A percentile compares a stretch with the other conserved stretches of the same genome.
phyloP scores from a whole-genome alignment of 2,888 invertebrate species.

The Cephalotes varians region DNA sequence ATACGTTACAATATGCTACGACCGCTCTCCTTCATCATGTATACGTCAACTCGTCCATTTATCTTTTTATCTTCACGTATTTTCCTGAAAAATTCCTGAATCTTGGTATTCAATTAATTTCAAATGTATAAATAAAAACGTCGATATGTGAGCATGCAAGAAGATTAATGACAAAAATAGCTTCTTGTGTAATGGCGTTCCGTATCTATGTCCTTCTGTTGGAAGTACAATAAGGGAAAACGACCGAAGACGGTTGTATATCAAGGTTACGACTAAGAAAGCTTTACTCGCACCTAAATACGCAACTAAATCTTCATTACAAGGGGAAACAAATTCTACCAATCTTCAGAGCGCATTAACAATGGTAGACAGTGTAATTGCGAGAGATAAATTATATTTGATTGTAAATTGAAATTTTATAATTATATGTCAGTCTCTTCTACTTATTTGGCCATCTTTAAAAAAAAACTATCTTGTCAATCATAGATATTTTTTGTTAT shows the following conservation, averaged over 20 bases:
- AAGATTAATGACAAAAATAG: slow-evolving; percentile 33
- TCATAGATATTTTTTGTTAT: not conserved
- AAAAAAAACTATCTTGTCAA: not conserved
- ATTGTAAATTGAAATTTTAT: slow-evolving; percentile 71
- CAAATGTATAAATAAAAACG: no score
- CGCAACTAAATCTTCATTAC: slow-evolving; percentile 77
- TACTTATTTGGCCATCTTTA: not conserved
- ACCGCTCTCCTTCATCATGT: slow-evolving; percentile 51
- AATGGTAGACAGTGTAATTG: slow-evolving; percentile 73
- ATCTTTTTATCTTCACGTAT: not conserved
- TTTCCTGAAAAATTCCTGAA: not conserved
- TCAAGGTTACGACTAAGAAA: slow-evolving; percentile 75
- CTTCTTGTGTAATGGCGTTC: slow-evolving; percentile 3
- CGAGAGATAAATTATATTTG: slow-evolving; percentile 67
- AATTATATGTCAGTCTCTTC: not conserved
- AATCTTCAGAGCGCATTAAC: slow-evolving; percentile 48
- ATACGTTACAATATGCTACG: slow-evolving; percentile 75
- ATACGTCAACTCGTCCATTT: slow-evolving; percentile 9
- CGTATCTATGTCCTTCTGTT: slow-evolving; percentile 14
- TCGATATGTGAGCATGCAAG: not conserved
- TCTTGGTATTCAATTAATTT: slow-evolving; percentile 5
- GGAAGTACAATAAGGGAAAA: slow-evolving; percentile 39
- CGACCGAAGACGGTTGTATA: slow-evolving; percentile 64
- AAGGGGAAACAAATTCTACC: slow-evolving; percentile 66
- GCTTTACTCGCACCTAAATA: slow-evolving; percentile 79